Base-by-base conservation (phyloP, 2,797 vertebrate genomes). In the Mormyrus hasselquistii region DNA sequence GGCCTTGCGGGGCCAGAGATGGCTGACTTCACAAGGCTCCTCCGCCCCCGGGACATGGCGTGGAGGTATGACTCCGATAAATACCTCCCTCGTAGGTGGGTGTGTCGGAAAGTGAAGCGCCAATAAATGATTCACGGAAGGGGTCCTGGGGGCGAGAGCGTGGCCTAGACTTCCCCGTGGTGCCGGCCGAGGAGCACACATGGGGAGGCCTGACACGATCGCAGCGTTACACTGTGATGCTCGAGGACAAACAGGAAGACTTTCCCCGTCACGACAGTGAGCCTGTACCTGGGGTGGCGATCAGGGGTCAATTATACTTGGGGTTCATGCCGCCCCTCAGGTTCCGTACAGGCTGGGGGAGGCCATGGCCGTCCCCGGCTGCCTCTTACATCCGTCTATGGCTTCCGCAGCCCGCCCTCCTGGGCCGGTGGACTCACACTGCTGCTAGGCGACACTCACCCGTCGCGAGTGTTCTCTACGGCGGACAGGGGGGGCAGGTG, bases 401-500 rank as follows among this genome's bases (percentile, higher is more conserved):
- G 65, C 65, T 34, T 69, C 25, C 84, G 9, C 29, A 86, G 16
- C 22, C 41, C 79, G 12, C 34, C 38, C 16, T 14, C 55, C 44
- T 19, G 3, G 12, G 41, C 52, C 79, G 3, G 19, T 44, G 50
- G 73, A n/a, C 9, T 0, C 65, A 50, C 44, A 25, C 12, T 29
- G 22, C 52, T 49, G 87, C 16, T 84, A 29, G 19, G 65, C 10
- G 49, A 65, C 89, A 94, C 98, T 62, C 96, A 99, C 98, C 98
- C 96, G 0, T 99, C 97, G 93, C 96, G 95, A 47, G 95, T 88
- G 88, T 94, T 94, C 65, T 98, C 97, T 57, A 96, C 93, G 16
- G 92, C 90, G 0, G 96, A 93, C 94, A 98, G 90, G 0, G 97
- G 96, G 10, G 97, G 96, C 93, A 97, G 95, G 88, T 98, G 97